Conservation (phyloP, 2,113 vertebrate genomes). For the Irena cyanogastra region DNA sequence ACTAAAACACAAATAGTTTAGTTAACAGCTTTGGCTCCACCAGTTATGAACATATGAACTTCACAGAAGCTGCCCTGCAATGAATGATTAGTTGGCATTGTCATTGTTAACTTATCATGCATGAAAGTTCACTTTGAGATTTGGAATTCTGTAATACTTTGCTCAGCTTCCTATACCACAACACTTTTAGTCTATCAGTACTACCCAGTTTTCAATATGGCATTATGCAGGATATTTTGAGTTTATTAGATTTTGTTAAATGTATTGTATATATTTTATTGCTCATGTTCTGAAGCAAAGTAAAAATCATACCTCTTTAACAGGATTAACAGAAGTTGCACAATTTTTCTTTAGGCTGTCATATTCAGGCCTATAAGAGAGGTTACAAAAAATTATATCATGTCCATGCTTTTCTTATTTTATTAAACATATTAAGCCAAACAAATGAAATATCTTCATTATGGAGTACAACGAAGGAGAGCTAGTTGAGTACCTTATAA, state of each 20-base stretch:
- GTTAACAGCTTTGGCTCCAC: background rate
- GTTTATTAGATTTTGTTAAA: background rate
- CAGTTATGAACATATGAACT: constrained; percentile 6
- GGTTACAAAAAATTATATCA: background rate
- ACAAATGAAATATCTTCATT: background rate
- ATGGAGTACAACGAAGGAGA: background rate
- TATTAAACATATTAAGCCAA: background rate
- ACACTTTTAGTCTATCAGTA: background rate
- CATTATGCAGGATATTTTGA: background rate
- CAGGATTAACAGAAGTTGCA: background rate
- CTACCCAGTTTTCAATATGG: background rate
- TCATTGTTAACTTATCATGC: background rate
- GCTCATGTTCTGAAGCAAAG: background rate
- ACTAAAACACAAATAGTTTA: background rate
- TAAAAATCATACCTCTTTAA: background rate
- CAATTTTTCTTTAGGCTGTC: background rate
- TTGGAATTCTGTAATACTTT: background rate
- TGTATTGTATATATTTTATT: background rate
- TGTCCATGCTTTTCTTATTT: background rate
- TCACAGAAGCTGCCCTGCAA: background rate
- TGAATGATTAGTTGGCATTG: background rate
- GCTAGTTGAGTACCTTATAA: background rate
- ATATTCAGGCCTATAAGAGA: background rate
- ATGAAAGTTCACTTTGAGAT: constrained; percentile 1
- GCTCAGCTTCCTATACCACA: background rate